Evolutionary conservation across 2,888 invertebrate genomes (phyloP), one percentile per base, ranked within the genome.

Genomic region (Drosophila borealis): DNA sequence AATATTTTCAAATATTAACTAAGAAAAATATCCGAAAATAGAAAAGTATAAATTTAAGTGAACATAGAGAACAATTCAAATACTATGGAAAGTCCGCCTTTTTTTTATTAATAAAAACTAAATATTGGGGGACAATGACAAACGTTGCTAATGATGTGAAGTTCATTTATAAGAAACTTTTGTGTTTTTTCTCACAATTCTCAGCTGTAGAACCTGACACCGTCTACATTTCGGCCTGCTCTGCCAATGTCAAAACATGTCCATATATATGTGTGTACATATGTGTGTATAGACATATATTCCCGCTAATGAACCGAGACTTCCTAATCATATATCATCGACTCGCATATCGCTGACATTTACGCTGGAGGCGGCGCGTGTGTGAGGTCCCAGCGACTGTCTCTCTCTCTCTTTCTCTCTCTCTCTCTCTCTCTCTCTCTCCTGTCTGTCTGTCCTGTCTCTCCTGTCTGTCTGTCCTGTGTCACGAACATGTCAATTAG

Each of bases 401-500:
- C 14, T 44, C 19, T 42, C 39, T 36, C 17, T 48, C 39, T 10
- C 29, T 9, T 19, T 44, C 17, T 14, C 46, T 11, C 8, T 11
- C 14, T 39, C 10, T 19, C 64, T 21, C 19, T 17, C 41, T 17
- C 59, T 55, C 21, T 21, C 21, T 21, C n/a, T 21, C 25, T 33
- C 21, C 6, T 45, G 39, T 33, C 50, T 37, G 21, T 54, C 45
- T 29, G 25, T 10, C 21, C 21, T 17, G 41, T 10, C 55, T 51
- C 60, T 48, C 59, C 59, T 51, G 62, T 48, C 59, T 54, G 60
- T 53, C 50, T 42, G 49, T 42, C 44, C 56, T 57, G 54, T 86
- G 90, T 87, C 90, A 89, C 76, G 87, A 87, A 89, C 85, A 81
- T 89, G 85, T 89, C 85, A 86, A 86, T 86, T 86, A 89, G 83